Conservation (phyloP, 2,888 invertebrate species). For the Quadroppia sp. region DNA sequence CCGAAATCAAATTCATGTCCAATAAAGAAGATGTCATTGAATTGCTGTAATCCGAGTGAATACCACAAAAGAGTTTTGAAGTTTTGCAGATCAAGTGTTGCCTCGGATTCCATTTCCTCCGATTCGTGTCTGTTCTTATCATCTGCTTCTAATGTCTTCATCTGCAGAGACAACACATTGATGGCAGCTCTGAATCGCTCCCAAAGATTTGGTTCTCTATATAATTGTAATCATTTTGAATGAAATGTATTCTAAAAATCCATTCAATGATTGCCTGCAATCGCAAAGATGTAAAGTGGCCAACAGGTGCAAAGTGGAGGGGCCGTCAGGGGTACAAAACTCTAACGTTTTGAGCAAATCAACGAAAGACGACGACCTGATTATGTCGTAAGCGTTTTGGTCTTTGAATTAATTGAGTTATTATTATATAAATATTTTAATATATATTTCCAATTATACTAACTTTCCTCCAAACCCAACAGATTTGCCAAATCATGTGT, state of each 20-base stretch:
- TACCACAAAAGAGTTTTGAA: conserved; percentile 38
- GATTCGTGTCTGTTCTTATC: not conserved
- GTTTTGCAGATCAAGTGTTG: conserved; percentile 12
- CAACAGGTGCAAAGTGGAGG: conserved; percentile 38
- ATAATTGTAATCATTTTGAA: not conserved
- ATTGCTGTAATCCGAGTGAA: conserved; percentile 39
- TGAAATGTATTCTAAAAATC: not conserved
- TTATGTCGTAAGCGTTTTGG: not conserved
- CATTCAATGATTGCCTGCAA: conserved; percentile 13
- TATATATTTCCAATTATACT: not conserved
- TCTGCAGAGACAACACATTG: conserved; percentile 11
- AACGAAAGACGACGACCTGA: not conserved
- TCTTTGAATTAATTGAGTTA: not conserved
- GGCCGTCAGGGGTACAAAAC: not conserved
- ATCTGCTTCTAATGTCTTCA: not conserved
- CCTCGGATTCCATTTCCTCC: conserved; percentile 8
- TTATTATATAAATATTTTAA: not conserved
- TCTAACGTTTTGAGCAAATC: conserved; percentile 35
- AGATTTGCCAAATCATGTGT: conserved; percentile 26
- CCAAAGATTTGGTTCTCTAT: conserved; percentile 37
- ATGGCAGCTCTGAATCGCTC: conserved; percentile 26
- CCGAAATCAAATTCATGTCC: conserved; percentile 30
- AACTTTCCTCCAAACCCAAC: conserved; percentile 1
- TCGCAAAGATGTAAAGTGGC: conserved; percentile 37
- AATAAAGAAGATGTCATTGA: conserved; percentile 29